A percentile compares a stretch with the other conserved stretches of the same genome.
Evolutionary conservation across 2,797 vertebrate genomes (phyloP).

Genomic region (Gymnocypris eckloni): DNA sequence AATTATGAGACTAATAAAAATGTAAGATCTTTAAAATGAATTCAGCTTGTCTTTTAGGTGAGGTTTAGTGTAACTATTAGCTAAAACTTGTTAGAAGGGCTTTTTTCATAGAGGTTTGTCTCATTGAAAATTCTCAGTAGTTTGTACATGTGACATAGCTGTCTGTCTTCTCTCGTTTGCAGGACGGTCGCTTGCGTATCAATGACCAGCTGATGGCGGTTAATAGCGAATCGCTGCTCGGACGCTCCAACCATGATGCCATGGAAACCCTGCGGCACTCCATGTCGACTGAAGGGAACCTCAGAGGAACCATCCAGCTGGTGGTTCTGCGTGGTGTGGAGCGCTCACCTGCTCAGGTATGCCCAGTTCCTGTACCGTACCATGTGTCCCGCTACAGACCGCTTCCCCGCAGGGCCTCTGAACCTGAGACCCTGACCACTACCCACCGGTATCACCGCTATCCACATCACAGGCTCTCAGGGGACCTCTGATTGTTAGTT

Average conservation of each 20-base stretch:
- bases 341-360: slow-evolving; percentile 73
- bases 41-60: not conserved
- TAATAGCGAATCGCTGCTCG: slow-evolving; percentile 89
- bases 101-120: not conserved
- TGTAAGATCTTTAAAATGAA: too few relatives aligned
- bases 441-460: slow-evolving; percentile 43
- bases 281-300: slow-evolving; percentile 95
- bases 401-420: slow-evolving; percentile 65
- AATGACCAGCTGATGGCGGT: slow-evolving; percentile 94
- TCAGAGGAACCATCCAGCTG: slow-evolving; percentile 91
- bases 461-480: slow-evolving; percentile 63
- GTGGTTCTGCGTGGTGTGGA: slow-evolving; percentile 81
- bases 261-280: slow-evolving; percentile 93
- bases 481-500: slow-evolving; percentile 62
- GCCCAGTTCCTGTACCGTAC: slow-evolving; percentile 46
- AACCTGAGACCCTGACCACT: slow-evolving; percentile 59
- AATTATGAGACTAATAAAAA: not conserved
- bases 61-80: not conserved
- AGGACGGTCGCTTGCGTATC: slow-evolving; percentile 88
- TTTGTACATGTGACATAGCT: not conserved
- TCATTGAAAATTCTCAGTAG: not conserved
- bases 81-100: not conserved
- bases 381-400: slow-evolving; percentile 56
- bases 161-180: slow-evolving; percentile 25
- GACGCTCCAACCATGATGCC: slow-evolving; percentile 89